phyloP scores from a whole-genome alignment of 37 sponge, comb jelly and placozoan species.

The Spongilla lacustris region DNA sequence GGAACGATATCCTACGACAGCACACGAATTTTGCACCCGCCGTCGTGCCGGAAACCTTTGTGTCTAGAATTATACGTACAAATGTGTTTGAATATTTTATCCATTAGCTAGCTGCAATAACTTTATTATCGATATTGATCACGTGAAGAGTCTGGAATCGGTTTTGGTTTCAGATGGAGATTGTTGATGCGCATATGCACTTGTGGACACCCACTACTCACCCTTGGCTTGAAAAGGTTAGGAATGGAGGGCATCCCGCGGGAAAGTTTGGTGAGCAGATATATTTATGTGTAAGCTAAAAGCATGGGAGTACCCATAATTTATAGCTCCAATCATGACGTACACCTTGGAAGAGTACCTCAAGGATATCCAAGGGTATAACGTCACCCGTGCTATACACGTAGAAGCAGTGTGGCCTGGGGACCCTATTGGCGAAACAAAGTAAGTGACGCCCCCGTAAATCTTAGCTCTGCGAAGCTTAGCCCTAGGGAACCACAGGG shows the following conservation, averaged over 20 bases:
- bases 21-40: too few species aligned
- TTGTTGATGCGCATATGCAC: constrained; percentile 88
- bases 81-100: too few species aligned
- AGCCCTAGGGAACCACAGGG: too few species aligned
- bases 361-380: constrained; percentile 52
- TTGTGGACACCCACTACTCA: constrained; percentile 88
- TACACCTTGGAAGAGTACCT: constrained; percentile 62
- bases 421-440: constrained; percentile 84
- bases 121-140: too few species aligned
- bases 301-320: neutral
- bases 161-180: too few species aligned
- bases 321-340: constrained; percentile 36
- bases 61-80: too few species aligned
- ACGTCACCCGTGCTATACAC: constrained; percentile 79
- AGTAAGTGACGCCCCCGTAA: constrained; percentile 52
- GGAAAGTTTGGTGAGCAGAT: constrained; percentile 67
- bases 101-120: too few species aligned
- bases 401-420: constrained; percentile 75
- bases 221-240: constrained; percentile 73
- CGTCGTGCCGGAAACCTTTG: too few species aligned
- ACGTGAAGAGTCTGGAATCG: neutral
- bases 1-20: too few species aligned
- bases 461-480: too few species aligned
- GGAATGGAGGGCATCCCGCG: constrained; percentile 72
- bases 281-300: too few species aligned